These are phyloP conservation scores for Plebejus anna DNA, from an alignment of 2,888 invertebrate genomes.

Conservation along the genomic window DNA sequence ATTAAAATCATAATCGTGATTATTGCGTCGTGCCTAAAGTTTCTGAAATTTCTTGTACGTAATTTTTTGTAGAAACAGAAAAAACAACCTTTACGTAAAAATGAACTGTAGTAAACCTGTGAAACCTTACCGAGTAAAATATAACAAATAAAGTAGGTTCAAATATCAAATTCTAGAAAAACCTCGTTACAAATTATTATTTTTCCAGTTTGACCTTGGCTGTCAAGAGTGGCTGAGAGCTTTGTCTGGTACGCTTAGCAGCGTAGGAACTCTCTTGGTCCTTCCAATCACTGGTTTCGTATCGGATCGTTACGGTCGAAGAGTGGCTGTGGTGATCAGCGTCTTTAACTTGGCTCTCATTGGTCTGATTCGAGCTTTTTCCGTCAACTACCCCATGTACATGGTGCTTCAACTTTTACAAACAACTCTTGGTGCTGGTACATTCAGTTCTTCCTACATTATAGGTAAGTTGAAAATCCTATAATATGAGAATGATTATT, in stretches of 20 bases:
- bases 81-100: too few species aligned
- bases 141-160: too few species aligned
- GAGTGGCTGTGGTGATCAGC: slow-evolving; percentile 69
- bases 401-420: slow-evolving; percentile 63
- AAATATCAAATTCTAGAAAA: too few species aligned
- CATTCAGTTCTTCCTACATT: slow-evolving; percentile 61
- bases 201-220: slow-evolving; percentile 81
- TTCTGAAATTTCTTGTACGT: too few species aligned
- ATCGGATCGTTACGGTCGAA: slow-evolving; percentile 82
- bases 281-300: slow-evolving; percentile 84
- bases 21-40: too few species aligned
- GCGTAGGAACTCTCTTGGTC: slow-evolving; percentile 84
- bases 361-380: slow-evolving; percentile 72
- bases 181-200: background rate
- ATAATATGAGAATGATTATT: too few species aligned
- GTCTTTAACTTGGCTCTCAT: slow-evolving; percentile 52
- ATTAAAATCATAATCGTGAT: too few species aligned
- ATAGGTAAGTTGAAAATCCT: slow-evolving; percentile 39
- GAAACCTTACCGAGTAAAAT: too few species aligned
- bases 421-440: slow-evolving; percentile 60
- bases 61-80: too few species aligned
- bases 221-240: slow-evolving; percentile 85
- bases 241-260: slow-evolving; percentile 85
- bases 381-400: slow-evolving; percentile 69
- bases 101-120: too few species aligned